Evolutionary conservation across 2,113 vertebrate genomes (phyloP).

Genomic region (Ammodytes marinus): DNA sequence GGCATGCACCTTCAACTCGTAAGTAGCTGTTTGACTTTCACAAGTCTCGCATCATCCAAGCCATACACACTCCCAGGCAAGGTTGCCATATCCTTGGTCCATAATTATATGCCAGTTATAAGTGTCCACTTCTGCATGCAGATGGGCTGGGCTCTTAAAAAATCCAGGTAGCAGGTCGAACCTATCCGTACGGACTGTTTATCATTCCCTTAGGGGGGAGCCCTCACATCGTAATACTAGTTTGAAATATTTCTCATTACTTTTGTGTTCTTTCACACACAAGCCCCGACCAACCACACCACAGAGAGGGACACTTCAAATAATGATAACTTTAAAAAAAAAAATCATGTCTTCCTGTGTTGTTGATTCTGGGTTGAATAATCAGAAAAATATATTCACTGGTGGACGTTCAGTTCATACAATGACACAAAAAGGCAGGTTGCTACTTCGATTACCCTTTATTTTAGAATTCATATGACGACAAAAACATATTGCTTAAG

Average conservation of each 20-base stretch:
- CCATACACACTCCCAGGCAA: conserved; percentile 80
- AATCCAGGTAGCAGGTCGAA: conserved; percentile 76
- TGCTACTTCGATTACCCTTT: neutral
- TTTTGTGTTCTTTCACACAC: conserved; percentile 40
- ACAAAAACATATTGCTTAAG: neutral
- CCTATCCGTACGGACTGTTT: conserved; percentile 66
- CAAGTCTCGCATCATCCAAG: conserved; percentile 82
- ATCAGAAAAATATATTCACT: neutral
- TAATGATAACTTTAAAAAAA: conserved; percentile 15
- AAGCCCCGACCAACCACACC: neutral
- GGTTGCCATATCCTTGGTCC: conserved; percentile 85
- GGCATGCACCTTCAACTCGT: conserved; percentile 84
- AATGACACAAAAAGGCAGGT: neutral
- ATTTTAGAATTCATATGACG: neutral
- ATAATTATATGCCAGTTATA: conserved; percentile 85
- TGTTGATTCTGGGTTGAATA: conserved; percentile 10
- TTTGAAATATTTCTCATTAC: conserved; percentile 65
- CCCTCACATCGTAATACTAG: conserved; percentile 60
- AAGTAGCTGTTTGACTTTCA: conserved; percentile 90
- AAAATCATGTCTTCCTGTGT: neutral
- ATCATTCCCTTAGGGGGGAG: conserved; percentile 62
- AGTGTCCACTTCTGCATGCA: conserved; percentile 84
- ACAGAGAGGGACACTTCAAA: conserved; percentile 10
- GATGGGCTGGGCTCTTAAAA: conserved; percentile 77
- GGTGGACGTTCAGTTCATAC: neutral